Conservation (phyloP, 2,888 invertebrate genomes). For the Lithophane leautieri region DNA sequence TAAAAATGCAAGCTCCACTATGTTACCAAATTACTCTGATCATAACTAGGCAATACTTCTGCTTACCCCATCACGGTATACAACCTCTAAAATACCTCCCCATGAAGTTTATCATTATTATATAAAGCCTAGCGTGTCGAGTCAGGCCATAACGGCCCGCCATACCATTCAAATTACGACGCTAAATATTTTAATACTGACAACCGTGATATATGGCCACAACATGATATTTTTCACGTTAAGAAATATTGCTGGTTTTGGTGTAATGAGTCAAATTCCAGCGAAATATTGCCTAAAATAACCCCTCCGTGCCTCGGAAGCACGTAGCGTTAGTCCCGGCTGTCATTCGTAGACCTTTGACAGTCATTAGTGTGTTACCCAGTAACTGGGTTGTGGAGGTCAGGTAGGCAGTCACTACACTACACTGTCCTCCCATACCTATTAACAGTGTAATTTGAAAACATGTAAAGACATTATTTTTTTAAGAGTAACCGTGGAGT, state of each 20-base stretch:
- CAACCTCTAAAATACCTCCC: slow-evolving; percentile 7
- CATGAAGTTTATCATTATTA: slow-evolving; percentile 45
- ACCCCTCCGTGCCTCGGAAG: too few species aligned
- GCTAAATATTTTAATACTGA: slow-evolving; percentile 56
- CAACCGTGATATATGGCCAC: slow-evolving; percentile 40
- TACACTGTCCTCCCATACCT: too few species aligned
- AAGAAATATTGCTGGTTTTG: slow-evolving; percentile 32
- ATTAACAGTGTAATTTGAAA: not conserved
- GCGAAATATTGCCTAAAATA: not conserved
- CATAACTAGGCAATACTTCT: slow-evolving; percentile 37
- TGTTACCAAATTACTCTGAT: not conserved
- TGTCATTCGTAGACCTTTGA: too few species aligned
- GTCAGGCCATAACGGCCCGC: slow-evolving; percentile 32
- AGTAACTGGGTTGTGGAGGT: too few species aligned
- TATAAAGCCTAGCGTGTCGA: slow-evolving; percentile 55
- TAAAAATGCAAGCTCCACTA: slow-evolving; percentile 17
- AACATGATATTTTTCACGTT: slow-evolving; percentile 24
- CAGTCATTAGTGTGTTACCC: too few species aligned
- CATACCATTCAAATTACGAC: slow-evolving; percentile 53
- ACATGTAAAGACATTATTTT: not conserved
- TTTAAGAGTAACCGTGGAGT: not conserved
- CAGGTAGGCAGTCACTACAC: too few species aligned
- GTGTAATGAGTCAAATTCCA: slow-evolving; percentile 6
- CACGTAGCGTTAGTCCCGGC: too few species aligned
- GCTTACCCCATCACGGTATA: slow-evolving; percentile 5